Base-by-base conservation (phyloP, 2,888 invertebrate genomes). In the Stenoptilia bipunctidactyla region DNA sequence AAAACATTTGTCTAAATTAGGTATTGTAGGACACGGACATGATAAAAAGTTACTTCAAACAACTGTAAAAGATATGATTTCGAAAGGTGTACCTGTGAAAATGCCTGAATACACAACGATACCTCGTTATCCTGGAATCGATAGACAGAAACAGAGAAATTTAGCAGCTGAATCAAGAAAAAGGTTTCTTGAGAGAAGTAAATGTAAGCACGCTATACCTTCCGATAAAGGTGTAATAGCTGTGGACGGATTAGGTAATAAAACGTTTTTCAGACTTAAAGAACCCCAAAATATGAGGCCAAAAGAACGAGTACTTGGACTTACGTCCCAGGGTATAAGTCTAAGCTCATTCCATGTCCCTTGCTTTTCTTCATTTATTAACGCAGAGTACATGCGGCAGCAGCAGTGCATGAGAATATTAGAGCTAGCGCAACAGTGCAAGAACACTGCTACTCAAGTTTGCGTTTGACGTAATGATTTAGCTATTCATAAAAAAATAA, bases 271-370 rank as follows among this genome's bases (percentile, higher is more conserved):
- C 43, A 67, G 44, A 43, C 33, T 67, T 15, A 65, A 53, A 39
- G 48, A 58, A 27, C 47, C 39, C 27, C 53, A 55, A 35, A 79
- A 72, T 46, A 55, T 15, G 25, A 66, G 73, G 30, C 67, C 71
- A 0, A 56, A 57, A 12, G 54, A 73, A 15, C 61, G 82, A 33
- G 15, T 73, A 10, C 41, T 49, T 2, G 36, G 49, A 35, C 52
- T 82, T 38, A 50, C 53, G 30, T 42, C 56, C 1, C 69, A 63
- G 40, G 80, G 82, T 1, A 74, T 68, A 34, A 77, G 77, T 49
- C 27, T 79, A 13, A 79, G 77, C 46, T 68, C 77, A 2, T 82
- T 77, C 49, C 82, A 83, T 47, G 52, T 66, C 40, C 82, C 80
- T 2, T 82, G 82, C 51, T 70, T 79, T 43, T 55, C 61, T 45